Evolutionary conservation across 2,888 invertebrate species (phyloP), one percentile per base, ranked within the genome.

Genomic region (Heteromurus nitidus): DNA sequence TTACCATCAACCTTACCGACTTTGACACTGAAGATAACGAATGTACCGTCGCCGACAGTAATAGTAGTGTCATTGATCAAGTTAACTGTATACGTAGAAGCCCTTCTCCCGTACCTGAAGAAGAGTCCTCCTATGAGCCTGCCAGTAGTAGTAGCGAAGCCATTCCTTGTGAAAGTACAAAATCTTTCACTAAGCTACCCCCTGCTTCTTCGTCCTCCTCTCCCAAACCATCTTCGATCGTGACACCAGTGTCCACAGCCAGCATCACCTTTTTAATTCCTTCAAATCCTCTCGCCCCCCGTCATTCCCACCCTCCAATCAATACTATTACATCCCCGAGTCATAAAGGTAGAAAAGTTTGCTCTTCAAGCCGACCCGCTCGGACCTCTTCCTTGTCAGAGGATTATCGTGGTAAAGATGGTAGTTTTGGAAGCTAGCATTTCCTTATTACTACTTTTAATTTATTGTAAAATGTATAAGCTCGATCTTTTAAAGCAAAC

Each of bases 221-320:
- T n/a, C n/a, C n/a, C n/a, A n/a, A n/a, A n/a, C n/a, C n/a, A n/a
- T n/a, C n/a, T n/a, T n/a, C n/a, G n/a, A n/a, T n/a, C n/a, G 36
- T 13, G 36, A 50, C n/a, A 3, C 11, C 18, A 30, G 62, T 62
- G n/a, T 36, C 65, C 24, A 65, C 64, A 53, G 36, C 24, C 11
- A 74, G 74, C n/a, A 65, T 74, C 24, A 53, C 31, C 3, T 65
- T 74, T 55, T 36, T 65, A 9, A 65, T 74, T 7, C 74, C 74
- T 16, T 42, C 50, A 24, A 62, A 74, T 36, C 65, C 74, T 16
- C 28, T 68, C 3, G 60, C 68, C n/a, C 76, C 58, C 1, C 76
- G 68, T 30, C 76, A 68, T 9, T 55, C 3, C 9, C 58, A 16
- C 47, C 20, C 67, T 67, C 20, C 36, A n/a, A n/a, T n/a, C n/a